Base-by-base conservation (phyloP, 2,888 invertebrate species). In the Steinernema carpocapsae region DNA sequence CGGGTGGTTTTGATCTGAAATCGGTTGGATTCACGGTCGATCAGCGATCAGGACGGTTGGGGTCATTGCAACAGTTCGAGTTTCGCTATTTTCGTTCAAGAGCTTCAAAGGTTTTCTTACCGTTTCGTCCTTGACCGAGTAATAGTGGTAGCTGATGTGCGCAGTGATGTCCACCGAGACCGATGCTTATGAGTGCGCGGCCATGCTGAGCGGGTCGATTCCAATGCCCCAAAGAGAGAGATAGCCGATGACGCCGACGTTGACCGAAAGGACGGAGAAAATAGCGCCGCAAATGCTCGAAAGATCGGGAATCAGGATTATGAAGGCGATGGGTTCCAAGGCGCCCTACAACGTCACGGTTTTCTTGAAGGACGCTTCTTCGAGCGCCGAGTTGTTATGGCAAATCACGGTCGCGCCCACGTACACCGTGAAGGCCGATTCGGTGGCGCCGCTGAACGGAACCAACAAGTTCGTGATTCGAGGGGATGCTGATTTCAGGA, bases 71-170 rank as follows among this genome's bases (percentile, higher is more conserved):
- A n/a, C n/a, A n/a, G n/a, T n/a, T n/a, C n/a, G n/a, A n/a, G n/a
- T n/a, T n/a, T n/a, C n/a, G n/a, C n/a, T n/a, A n/a, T n/a, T n/a
- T n/a, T n/a, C n/a, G n/a, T n/a, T n/a, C n/a, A n/a, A n/a, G n/a
- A n/a, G n/a, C n/a, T n/a, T n/a, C n/a, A n/a, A n/a, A n/a, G n/a
- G n/a, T n/a, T n/a, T 37, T 59, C 77, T 76, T 32, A 83, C 83
- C 72, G 76, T 64, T 12, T 64, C 52, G 37, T 76, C 76, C 32
- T 77, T 77, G 12, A 77, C 77, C n/a, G 77, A 76, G 73, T 82
- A 84, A 72, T 80, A 83, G 59, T 84, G 82, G 74, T 84, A 84
- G 46, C 79, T 80, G 73, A 84, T 83, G 73, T 84, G 84, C 14
- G 84, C 82, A 37, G 80, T 78, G 59, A 83, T 82, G 74, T 83